Conservation (phyloP, 1,140 invertebrate species). For the Mesaphorura yosii region DNA sequence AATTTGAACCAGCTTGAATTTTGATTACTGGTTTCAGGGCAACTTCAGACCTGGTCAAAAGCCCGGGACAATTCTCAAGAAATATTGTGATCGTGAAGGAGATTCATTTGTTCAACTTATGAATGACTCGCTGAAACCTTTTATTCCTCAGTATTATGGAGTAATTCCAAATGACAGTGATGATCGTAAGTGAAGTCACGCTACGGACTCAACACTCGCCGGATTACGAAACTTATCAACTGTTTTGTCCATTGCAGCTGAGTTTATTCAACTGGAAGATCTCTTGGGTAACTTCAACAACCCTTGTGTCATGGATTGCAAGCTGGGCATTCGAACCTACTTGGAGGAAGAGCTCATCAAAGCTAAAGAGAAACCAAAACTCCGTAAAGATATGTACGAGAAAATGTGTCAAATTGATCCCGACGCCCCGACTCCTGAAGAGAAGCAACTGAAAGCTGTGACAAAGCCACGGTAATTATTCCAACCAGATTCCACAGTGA, state of each 20-base stretch:
- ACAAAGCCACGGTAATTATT: constrained; percentile 64
- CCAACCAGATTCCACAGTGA: constrained; percentile 2
- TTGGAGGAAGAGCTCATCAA: constrained; percentile 87
- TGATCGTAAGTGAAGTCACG: constrained; percentile 56
- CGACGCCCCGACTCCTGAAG: constrained; percentile 77
- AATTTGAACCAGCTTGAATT: no score
- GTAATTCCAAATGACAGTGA: constrained; percentile 62
- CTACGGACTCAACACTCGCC: no score
- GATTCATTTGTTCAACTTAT: constrained; percentile 62
- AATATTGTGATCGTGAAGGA: constrained; percentile 78
- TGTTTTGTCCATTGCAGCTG: constrained; percentile 32
- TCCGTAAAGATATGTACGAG: constrained; percentile 93
- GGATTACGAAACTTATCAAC: not conserved
- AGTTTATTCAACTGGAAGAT: constrained; percentile 83
- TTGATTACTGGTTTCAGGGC: no score
- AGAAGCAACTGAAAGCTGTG: constrained; percentile 73
- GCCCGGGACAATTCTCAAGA: constrained; percentile 86
- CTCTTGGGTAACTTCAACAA: constrained; percentile 73
- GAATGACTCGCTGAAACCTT: constrained; percentile 72
- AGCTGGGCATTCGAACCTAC: constrained; percentile 87
- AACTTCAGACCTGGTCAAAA: constrained; percentile 87
- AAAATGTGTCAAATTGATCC: constrained; percentile 95
- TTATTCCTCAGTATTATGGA: constrained; percentile 83
- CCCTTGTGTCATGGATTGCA: constrained; percentile 94
- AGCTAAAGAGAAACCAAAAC: constrained; percentile 85